Conservation (phyloP, 2,888 invertebrate species). For the Hyposoter didymator region DNA sequence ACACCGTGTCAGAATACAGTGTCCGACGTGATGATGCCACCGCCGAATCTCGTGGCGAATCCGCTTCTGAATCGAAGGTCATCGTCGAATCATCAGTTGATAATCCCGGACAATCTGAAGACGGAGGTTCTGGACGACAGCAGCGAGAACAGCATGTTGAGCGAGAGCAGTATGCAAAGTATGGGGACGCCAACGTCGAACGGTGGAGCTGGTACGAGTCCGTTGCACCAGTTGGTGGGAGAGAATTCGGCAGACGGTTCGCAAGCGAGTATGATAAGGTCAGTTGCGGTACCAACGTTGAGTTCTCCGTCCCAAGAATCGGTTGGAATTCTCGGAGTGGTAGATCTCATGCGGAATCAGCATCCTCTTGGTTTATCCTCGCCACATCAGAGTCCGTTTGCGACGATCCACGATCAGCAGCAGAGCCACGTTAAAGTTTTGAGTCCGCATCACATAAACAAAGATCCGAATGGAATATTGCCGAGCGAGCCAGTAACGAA, state of each 20-base stretch:
- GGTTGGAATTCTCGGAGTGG: slow-evolving; percentile 79
- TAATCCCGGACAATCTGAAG: slow-evolving; percentile 86
- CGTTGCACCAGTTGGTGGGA: slow-evolving; percentile 82
- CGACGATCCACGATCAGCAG: slow-evolving; percentile 76
- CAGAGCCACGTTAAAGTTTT: slow-evolving; percentile 79
- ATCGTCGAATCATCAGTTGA: slow-evolving; percentile 85
- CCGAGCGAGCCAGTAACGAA: slow-evolving; percentile 72
- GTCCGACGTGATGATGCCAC: slow-evolving; percentile 89
- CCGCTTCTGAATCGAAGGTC: slow-evolving; percentile 85
- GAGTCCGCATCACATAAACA: slow-evolving; percentile 80
- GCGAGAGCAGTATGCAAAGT: slow-evolving; percentile 83
- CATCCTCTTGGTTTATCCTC: slow-evolving; percentile 76
- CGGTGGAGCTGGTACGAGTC: slow-evolving; percentile 76
- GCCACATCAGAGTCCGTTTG: slow-evolving; percentile 75
- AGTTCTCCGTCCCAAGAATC: slow-evolving; percentile 79
- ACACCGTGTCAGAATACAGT: slow-evolving; percentile 76
- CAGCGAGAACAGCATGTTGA: slow-evolving; percentile 87
- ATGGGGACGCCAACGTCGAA: slow-evolving; percentile 77
- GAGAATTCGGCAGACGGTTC: slow-evolving; percentile 83
- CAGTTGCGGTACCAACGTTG: slow-evolving; percentile 70
- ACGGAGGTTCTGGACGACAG: slow-evolving; percentile 90
- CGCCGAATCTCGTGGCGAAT: slow-evolving; percentile 87
- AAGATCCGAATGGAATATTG: slow-evolving; percentile 78
- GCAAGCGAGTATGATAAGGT: slow-evolving; percentile 75
- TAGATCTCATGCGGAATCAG: slow-evolving; percentile 84